Evolutionary conservation across 2,113 vertebrate species (phyloP).

Genomic region (Galemys pyrenaicus): DNA sequence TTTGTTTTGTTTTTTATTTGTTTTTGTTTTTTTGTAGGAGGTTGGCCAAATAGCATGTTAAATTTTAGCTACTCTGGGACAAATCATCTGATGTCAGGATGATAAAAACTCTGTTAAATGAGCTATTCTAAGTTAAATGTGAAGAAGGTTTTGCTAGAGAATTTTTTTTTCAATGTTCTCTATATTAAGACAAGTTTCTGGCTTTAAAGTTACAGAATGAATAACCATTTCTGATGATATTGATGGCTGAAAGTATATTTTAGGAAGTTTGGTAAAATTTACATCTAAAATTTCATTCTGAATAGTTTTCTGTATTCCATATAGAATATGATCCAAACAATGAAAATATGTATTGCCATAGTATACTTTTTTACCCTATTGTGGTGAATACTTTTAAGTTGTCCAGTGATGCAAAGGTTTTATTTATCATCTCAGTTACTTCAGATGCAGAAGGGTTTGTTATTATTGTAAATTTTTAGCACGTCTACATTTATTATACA

Average conservation of each 20-base stretch:
- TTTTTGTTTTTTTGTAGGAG: neutral
- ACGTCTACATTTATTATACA: neutral
- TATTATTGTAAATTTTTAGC: neutral
- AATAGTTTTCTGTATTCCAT: neutral
- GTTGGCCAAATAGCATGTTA: neutral
- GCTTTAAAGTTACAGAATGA: neutral
- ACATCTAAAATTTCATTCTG: neutral
- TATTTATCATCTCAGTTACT: neutral
- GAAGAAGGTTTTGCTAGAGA: neutral
- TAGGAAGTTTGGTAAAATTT: neutral
- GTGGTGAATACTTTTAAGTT: neutral
- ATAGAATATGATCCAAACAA: neutral
- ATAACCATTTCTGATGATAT: neutral
- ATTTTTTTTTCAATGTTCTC: neutral
- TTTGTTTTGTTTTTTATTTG: too few relatives aligned
- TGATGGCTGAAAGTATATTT: neutral
- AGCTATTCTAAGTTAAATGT: neutral
- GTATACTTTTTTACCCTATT: neutral
- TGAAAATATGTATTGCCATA: neutral
- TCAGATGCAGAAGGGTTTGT: neutral
- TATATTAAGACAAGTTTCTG: neutral
- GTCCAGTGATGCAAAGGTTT: neutral
- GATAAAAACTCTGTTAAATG: neutral
- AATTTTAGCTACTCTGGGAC: neutral
- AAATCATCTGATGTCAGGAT: neutral